Conservation (phyloP, 2,888 invertebrate species). For the Ernsta delagoae region DNA sequence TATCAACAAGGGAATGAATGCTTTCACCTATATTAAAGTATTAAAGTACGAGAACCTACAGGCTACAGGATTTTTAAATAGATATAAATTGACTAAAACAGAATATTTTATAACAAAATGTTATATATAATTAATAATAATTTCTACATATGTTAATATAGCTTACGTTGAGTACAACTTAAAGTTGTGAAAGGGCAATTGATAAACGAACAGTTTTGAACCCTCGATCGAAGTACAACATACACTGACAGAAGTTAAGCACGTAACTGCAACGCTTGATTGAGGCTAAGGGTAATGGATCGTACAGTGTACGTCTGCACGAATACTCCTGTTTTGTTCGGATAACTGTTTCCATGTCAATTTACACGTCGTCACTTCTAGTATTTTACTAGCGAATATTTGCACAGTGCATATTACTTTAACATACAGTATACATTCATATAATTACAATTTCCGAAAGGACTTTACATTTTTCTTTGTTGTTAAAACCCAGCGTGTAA, state of each 20-base stretch:
- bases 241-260: slow-evolving; percentile 11
- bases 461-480: too few relatives aligned
- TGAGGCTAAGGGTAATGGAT: slow-evolving; percentile 36
- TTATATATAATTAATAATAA: too few relatives aligned
- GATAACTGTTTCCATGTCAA: slow-evolving; percentile 39
- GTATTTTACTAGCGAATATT: slow-evolving; percentile 2
- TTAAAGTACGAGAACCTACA: too few relatives aligned
- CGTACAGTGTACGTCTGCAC: slow-evolving; percentile 26
- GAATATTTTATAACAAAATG: not conserved
- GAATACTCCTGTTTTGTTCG: slow-evolving; percentile 23
- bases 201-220: not conserved
- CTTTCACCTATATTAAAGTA: too few relatives aligned
- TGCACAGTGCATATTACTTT: not conserved
- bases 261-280: slow-evolving; percentile 29
- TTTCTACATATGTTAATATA: too few relatives aligned
- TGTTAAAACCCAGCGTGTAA: not conserved
- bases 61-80: too few relatives aligned
- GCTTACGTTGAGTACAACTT: not conserved
- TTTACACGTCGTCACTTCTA: slow-evolving; percentile 24
- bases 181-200: not conserved
- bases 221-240: not conserved
- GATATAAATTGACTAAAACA: too few relatives aligned
- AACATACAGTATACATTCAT: not conserved
- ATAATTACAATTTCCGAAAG: not conserved
- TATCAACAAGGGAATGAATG: too few relatives aligned